These are phyloP conservation scores for Hirtodrosophila alboralis DNA, from an alignment of 2,888 invertebrate species.

Conservation along the genomic window DNA sequence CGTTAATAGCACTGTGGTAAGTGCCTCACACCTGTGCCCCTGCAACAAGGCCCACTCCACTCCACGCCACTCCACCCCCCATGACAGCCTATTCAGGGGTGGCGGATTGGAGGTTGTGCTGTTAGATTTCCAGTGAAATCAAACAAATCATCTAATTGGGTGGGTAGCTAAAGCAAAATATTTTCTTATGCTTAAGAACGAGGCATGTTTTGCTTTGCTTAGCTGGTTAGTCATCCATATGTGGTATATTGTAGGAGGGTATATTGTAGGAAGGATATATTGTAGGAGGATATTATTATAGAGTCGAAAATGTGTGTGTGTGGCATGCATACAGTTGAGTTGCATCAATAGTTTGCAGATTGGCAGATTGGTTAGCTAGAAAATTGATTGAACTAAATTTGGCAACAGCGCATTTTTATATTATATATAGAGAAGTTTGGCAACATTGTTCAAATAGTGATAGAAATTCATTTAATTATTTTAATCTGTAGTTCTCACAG, in stretches of 20 bases:
- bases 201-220: conserved; percentile 16
- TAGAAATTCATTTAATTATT: no score
- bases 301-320: no score
- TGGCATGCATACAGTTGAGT: no score
- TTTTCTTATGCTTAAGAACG: conserved; percentile 20
- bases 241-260: not conserved
- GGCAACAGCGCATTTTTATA: no score
- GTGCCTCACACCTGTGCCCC: conserved; percentile 32
- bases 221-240: conserved; percentile 43
- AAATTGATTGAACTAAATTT: no score
- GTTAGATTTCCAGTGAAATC: conserved; percentile 54
- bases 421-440: no score
- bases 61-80: not conserved
- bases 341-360: no score
- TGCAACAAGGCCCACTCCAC: not conserved
- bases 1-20: conserved; percentile 80
- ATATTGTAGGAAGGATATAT: no score
- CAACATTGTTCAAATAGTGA: no score
- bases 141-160: conserved; percentile 69
- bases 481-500: no score
- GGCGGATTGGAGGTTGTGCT: conserved; percentile 1
- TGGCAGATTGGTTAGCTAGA: no score
- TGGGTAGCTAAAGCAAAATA: conserved; percentile 38
- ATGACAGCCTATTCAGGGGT: not conserved
- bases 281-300: no score